Conservation (phyloP, 2,113 vertebrate species). For the Geococcyx californianus region DNA sequence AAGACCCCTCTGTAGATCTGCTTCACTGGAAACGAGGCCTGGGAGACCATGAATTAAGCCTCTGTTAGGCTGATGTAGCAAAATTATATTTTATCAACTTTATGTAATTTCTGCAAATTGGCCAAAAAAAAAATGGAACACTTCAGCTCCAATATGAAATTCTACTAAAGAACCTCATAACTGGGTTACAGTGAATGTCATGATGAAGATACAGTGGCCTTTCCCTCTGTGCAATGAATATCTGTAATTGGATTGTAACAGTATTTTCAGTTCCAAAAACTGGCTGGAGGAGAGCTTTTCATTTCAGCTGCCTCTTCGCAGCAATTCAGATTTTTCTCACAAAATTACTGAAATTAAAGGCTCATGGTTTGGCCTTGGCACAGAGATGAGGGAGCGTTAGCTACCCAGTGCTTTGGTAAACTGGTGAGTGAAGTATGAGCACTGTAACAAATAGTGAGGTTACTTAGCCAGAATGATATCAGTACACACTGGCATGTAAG, state of each 20-base stretch:
- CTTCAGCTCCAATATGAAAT: constrained; percentile 45
- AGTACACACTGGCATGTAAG: not conserved
- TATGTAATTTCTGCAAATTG: constrained; percentile 51
- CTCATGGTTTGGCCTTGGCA: not conserved
- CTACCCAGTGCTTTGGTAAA: not conserved
- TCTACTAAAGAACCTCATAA: constrained; percentile 15
- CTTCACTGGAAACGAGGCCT: constrained; percentile 20
- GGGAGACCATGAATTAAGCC: constrained; percentile 35
- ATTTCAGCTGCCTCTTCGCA: not conserved
- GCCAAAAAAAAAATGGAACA: constrained; percentile 40
- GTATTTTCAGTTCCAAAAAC: constrained; percentile 41
- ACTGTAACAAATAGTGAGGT: not conserved
- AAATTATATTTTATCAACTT: constrained; percentile 51
- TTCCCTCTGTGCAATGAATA: constrained; percentile 8
- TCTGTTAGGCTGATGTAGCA: constrained; percentile 24
- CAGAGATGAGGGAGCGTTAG: not conserved
- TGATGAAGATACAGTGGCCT: constrained; percentile 24
- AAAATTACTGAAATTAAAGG: not conserved
- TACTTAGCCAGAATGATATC: not conserved
- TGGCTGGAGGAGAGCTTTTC: constrained; percentile 1
- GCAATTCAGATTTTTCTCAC: not conserved
- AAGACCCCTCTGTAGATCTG: not conserved
- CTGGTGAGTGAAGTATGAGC: not conserved
- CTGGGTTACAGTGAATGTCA: constrained; percentile 19
- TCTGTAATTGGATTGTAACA: constrained; percentile 30